Percentiles rank a stretch among this genome's conserved stretches.
Evolutionary conservation across 2,888 invertebrate genomes (phyloP).

Genomic region (Ariolimax columbianus): DNA sequence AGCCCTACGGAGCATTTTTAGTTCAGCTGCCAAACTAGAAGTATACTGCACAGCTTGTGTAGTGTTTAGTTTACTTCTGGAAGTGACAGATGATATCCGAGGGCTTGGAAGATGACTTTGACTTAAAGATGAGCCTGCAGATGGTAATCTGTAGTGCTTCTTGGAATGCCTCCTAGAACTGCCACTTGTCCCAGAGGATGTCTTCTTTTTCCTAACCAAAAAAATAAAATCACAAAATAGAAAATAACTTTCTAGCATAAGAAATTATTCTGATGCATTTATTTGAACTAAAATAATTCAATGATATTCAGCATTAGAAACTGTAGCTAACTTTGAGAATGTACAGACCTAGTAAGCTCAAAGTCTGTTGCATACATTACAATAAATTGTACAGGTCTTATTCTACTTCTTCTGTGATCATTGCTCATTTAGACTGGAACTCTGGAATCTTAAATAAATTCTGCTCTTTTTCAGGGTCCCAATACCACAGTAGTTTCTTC

Average conservation of each 20-base stretch:
- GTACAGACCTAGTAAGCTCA: too few species aligned
- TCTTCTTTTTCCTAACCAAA: slow-evolving; percentile 14
- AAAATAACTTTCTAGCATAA: too few species aligned
- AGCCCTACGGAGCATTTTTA: slow-evolving; percentile 75
- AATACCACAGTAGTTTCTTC: too few species aligned
- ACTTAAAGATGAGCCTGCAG: slow-evolving; percentile 10
- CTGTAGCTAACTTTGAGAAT: not conserved
- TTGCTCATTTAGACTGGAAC: too few species aligned
- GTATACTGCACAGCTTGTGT: slow-evolving; percentile 71
- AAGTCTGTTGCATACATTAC: too few species aligned
- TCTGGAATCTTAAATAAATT: too few species aligned
- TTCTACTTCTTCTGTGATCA: too few species aligned
- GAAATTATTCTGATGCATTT: too few species aligned
- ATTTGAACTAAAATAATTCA: too few species aligned
- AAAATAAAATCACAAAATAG: not conserved
- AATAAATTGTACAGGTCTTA: too few species aligned
- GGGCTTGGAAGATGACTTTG: slow-evolving; percentile 53
- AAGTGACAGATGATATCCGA: slow-evolving; percentile 41
- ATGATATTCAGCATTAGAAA: too few species aligned
- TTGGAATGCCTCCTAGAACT: slow-evolving; percentile 62
- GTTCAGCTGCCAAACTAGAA: slow-evolving; percentile 76
- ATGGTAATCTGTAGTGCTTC: slow-evolving; percentile 64
- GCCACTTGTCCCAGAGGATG: slow-evolving; percentile 46
- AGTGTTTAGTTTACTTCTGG: slow-evolving; percentile 57
- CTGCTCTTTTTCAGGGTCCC: too few species aligned